Evolutionary conservation across 2,797 vertebrate species (phyloP).

Genomic region (Notolepis coatsorum): DNA sequence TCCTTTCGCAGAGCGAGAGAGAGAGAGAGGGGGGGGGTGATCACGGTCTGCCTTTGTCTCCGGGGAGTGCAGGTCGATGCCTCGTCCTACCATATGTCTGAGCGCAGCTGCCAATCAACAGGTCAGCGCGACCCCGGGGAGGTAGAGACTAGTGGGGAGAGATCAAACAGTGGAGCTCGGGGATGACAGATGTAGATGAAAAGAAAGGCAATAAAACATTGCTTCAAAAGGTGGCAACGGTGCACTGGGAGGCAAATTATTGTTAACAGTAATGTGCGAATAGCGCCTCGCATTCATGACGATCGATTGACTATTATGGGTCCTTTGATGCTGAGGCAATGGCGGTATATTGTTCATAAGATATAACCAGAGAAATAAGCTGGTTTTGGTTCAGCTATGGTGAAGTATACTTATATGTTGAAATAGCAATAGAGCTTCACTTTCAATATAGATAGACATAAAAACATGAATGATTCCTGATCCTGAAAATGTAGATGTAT

Average conservation of each 20-base stretch:
- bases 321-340: conserved; percentile 78
- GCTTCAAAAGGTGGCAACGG: conserved; percentile 81
- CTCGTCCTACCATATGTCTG: conserved; percentile 84
- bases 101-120: conserved; percentile 87
- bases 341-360: conserved; percentile 73
- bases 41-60: conserved; percentile 75
- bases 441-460: not conserved
- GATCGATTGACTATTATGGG: conserved; percentile 84
- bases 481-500: too few relatives aligned
- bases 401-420: too few relatives aligned
- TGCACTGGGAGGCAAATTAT: conserved; percentile 82
- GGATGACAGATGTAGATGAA: conserved; percentile 83
- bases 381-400: conserved; percentile 65
- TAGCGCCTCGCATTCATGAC: conserved; percentile 77
- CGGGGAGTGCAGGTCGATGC: conserved; percentile 80
- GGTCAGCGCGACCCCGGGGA: conserved; percentile 83
- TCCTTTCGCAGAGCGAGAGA: conserved; percentile 26
- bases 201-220: conserved; percentile 81
- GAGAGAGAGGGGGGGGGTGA: conserved; percentile 22
- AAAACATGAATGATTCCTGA: not conserved
- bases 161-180: conserved; percentile 81
- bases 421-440: not conserved
- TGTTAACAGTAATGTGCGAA: conserved; percentile 83
- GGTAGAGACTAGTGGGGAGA: conserved; percentile 74
- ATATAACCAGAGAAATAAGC: conserved; percentile 71